phyloP scores from a whole-genome alignment of 2,888 invertebrate species.

The Gari tellinella region DNA sequence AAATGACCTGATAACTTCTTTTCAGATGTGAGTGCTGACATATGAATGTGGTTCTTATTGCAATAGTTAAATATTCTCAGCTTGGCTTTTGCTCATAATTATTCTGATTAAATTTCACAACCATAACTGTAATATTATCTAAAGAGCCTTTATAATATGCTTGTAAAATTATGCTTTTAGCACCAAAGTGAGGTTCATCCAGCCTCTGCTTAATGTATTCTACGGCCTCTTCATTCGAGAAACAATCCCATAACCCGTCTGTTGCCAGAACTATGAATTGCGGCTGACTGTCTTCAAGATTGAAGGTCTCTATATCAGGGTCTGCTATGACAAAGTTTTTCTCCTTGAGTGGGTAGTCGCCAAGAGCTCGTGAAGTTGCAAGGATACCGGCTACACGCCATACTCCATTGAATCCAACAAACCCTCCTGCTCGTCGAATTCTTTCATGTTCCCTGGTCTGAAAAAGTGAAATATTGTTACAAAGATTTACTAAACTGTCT shows the following conservation, averaged over 20 bases:
- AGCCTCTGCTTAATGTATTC: slow-evolving; percentile 93
- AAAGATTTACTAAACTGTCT: too few relatives aligned
- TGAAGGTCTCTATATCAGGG: slow-evolving; percentile 96
- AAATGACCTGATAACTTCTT: too few relatives aligned
- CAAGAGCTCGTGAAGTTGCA: slow-evolving; percentile 96
- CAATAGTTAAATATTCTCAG: too few relatives aligned
- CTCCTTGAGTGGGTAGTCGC: slow-evolving; percentile 96
- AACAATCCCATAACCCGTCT: slow-evolving; percentile 98
- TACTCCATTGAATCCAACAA: slow-evolving; percentile 97
- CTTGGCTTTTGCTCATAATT: slow-evolving; percentile 24
- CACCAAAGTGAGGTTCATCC: slow-evolving; percentile 94
- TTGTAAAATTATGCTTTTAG: slow-evolving; percentile 95
- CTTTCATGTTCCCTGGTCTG: slow-evolving; percentile 94
- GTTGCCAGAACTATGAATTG: slow-evolving; percentile 96
- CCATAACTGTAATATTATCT: slow-evolving; percentile 97
- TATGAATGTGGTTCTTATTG: too few relatives aligned
- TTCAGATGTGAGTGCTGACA: too few relatives aligned
- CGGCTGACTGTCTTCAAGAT: slow-evolving; percentile 92
- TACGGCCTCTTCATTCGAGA: slow-evolving; percentile 97
- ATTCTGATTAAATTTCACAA: slow-evolving; percentile 89
- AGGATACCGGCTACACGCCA: slow-evolving; percentile 98
- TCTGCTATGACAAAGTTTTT: slow-evolving; percentile 97
- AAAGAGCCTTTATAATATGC: slow-evolving; percentile 96
- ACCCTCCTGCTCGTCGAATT: slow-evolving; percentile 97
- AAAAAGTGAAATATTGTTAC: slow-evolving; percentile 38